phyloP scores from a whole-genome alignment of 2,888 invertebrate species.

The Ptycholaimellus sp. region DNA sequence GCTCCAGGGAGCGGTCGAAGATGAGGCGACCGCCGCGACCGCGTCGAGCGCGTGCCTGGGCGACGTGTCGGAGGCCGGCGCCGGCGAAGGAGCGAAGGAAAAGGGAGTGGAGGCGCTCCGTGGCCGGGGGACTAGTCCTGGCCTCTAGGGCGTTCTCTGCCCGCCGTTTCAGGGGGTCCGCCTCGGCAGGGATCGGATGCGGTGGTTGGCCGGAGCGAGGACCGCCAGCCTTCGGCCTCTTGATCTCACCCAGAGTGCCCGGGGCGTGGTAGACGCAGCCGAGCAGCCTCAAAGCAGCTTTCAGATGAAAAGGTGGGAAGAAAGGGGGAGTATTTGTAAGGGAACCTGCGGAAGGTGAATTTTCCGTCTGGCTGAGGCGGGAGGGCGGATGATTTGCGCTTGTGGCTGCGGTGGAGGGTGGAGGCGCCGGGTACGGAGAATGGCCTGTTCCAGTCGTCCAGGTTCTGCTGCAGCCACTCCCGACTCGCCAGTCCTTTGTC shows the following conservation, averaged over 20 bases:
- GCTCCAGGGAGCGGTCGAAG: conserved; percentile 9
- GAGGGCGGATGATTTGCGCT: too few relatives aligned
- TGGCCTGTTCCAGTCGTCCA: conserved; percentile 16
- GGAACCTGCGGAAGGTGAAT: too few relatives aligned
- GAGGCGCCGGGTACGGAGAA: too few relatives aligned
- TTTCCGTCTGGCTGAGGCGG: too few relatives aligned
- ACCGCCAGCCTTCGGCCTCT: background rate
- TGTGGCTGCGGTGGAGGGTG: background rate
- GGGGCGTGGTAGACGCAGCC: conserved; percentile 14
- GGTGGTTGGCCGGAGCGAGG: background rate
- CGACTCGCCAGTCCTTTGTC: conserved; percentile 8
- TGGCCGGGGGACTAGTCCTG: too few relatives aligned
- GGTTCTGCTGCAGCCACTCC: conserved; percentile 16
- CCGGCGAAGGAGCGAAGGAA: too few relatives aligned
- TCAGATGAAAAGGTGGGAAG: too few relatives aligned
- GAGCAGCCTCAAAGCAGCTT: too few relatives aligned
- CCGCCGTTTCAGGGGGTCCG: background rate
- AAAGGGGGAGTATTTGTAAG: too few relatives aligned
- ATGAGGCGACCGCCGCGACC: conserved; percentile 15
- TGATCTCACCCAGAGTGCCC: background rate
- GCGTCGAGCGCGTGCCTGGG: conserved; percentile 11
- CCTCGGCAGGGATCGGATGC: background rate
- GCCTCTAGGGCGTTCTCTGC: too few relatives aligned
- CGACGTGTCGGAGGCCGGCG: conserved; percentile 8
- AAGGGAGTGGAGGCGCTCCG: too few relatives aligned